Percentiles rank a stretch among this genome's conserved stretches.
phyloP scores from a whole-genome alignment of 2,888 invertebrate species.

The Metalampra italica region DNA sequence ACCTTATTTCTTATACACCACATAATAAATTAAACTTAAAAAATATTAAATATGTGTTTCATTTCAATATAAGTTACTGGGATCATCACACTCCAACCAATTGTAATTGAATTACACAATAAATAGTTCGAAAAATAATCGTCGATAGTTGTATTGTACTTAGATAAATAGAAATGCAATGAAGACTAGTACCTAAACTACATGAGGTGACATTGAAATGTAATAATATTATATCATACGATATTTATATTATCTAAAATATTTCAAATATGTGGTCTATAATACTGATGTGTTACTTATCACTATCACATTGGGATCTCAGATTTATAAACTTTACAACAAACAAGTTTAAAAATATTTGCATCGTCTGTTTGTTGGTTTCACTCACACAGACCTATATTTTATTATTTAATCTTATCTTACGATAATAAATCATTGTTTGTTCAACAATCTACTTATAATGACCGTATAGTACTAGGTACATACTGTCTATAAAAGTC shows the following conservation, averaged over 20 bases:
- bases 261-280: constrained; percentile 42
- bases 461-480: background rate
- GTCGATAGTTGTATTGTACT: constrained; percentile 18
- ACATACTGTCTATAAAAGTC: background rate
- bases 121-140: constrained; percentile 13
- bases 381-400: background rate
- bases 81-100: constrained; percentile 7
- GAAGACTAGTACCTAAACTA: constrained; percentile 34
- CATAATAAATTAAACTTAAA: constrained; percentile 13
- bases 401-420: background rate
- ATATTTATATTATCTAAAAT: background rate
- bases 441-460: background rate
- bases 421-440: background rate
- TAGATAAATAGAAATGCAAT: constrained; percentile 30
- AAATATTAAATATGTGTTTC: constrained; percentile 9
- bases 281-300: constrained; percentile 53
- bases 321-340: constrained; percentile 12
- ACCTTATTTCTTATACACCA: constrained; percentile 34
- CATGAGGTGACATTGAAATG: constrained; percentile 11
- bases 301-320: constrained; percentile 23
- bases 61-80: constrained; percentile 14
- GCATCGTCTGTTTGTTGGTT: background rate
- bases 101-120: constrained; percentile 3
- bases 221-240: too few species aligned
- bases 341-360: constrained; percentile 13